These are phyloP conservation scores for Whitmania pigra DNA, from an alignment of 1,140 invertebrate species.

Conservation along the genomic window DNA sequence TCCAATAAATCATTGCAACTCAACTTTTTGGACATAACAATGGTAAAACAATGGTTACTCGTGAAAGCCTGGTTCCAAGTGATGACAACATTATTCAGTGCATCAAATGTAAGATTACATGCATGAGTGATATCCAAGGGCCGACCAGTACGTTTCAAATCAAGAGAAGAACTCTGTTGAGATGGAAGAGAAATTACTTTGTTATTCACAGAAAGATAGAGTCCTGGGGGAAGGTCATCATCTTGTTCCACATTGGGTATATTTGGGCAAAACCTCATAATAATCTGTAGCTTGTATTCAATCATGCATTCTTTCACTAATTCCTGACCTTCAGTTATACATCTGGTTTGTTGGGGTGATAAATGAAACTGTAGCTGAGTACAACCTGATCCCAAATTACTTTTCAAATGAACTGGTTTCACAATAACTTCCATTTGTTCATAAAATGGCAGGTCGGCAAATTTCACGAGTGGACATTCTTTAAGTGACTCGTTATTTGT, in stretches of 20 bases:
- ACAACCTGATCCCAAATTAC: neutral
- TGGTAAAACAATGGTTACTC: conserved; percentile 3
- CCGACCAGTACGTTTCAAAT: neutral
- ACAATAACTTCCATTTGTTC: neutral
- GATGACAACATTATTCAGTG: neutral
- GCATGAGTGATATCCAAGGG: conserved; percentile 13
- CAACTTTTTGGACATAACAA: neutral
- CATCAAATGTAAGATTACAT: neutral
- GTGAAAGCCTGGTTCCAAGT: neutral
- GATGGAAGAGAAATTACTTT: conserved; percentile 71
- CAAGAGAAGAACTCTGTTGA: neutral
- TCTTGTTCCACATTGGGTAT: conserved; percentile 84
- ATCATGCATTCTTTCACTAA: conserved; percentile 55
- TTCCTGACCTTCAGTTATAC: conserved; percentile 60
- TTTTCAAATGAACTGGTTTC: neutral
- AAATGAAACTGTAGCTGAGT: conserved; percentile 67
- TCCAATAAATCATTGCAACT: neutral
- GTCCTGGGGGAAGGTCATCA: conserved; percentile 85
- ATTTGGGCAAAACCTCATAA: conserved; percentile 62
- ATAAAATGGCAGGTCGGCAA: conserved; percentile 1
- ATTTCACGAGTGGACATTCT: neutral
- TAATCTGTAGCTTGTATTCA: conserved; percentile 63
- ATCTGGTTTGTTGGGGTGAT: conserved; percentile 70
- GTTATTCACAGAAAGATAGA: conserved; percentile 83
- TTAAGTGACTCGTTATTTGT: neutral